phyloP scores from a whole-genome alignment of 2,797 vertebrate species.

The Eulemur mongoz region DNA sequence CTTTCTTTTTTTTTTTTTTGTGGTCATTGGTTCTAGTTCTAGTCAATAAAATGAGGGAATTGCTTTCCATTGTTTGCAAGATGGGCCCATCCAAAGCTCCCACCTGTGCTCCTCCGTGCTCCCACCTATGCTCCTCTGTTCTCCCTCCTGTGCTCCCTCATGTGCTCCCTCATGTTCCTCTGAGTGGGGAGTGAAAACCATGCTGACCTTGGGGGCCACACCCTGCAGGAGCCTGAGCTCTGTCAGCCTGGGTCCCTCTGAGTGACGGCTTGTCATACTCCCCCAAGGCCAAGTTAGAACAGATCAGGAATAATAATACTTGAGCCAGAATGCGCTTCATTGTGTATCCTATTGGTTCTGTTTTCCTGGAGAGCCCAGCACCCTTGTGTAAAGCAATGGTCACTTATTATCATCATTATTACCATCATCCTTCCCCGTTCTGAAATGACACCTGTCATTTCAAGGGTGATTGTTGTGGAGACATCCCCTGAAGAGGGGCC shows the following conservation, averaged over 20 bases:
- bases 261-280: rapidly evolving
- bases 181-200: not conserved
- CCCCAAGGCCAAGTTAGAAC: not conserved
- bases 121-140: too few relatives aligned
- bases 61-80: not conserved
- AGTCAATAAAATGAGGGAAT: not conserved
- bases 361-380: too few relatives aligned
- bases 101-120: too few relatives aligned
- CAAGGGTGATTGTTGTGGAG: not conserved
- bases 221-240: not conserved
- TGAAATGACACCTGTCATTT: not conserved
- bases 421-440: not conserved
- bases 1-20: not conserved
- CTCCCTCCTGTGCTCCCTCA: too few relatives aligned
- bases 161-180: too few relatives aligned
- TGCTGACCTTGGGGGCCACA: rapidly evolving
- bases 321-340: not conserved
- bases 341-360: rapidly evolving
- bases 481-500: not conserved
- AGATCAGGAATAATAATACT: rapidly evolving
- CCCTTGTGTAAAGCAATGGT: not conserved
- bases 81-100: too few relatives aligned
- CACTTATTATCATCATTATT: too few relatives aligned
- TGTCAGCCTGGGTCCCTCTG: not conserved
- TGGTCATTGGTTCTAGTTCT: not conserved